These are phyloP conservation scores for Torymus auratus DNA, from an alignment of 2,888 invertebrate genomes.

Conservation along the genomic window DNA sequence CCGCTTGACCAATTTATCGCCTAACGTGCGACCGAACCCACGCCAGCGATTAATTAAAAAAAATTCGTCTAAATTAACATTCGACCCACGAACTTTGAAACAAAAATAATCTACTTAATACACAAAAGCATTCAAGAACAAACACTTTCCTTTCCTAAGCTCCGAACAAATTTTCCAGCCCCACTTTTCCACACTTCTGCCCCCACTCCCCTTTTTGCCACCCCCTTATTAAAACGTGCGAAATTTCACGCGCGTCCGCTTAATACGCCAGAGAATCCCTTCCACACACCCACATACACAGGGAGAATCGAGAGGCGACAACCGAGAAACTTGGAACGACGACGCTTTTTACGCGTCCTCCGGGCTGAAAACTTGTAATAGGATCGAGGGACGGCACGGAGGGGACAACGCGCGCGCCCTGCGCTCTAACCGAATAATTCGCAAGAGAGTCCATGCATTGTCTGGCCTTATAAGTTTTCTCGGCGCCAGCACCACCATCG, in stretches of 20 bases:
- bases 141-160: too few relatives aligned
- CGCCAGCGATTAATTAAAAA: too few relatives aligned
- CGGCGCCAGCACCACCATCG: background rate
- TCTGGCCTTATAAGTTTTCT: conserved; percentile 57
- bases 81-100: too few relatives aligned
- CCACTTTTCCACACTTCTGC: background rate
- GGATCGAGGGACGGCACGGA: conserved; percentile 7
- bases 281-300: too few relatives aligned
- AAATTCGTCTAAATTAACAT: too few relatives aligned
- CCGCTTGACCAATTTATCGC: too few relatives aligned
- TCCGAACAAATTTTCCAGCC: too few relatives aligned
- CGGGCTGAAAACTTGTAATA: conserved; percentile 61
- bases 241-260: background rate
- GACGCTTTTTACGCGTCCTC: conserved; percentile 53
- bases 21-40: too few relatives aligned
- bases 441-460: conserved; percentile 57
- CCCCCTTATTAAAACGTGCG: conserved; percentile 8
- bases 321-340: conserved; percentile 24
- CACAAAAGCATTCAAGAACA: too few relatives aligned
- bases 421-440: conserved; percentile 59
- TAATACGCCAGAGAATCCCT: background rate
- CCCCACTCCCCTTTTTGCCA: background rate
- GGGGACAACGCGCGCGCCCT: background rate
- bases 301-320: conserved; percentile 22
- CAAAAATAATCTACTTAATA: too few relatives aligned